Evolutionary conservation across 2,113 vertebrate genomes (phyloP), one percentile per base, ranked within the genome.

Genomic region (Zootoca vivipara): DNA sequence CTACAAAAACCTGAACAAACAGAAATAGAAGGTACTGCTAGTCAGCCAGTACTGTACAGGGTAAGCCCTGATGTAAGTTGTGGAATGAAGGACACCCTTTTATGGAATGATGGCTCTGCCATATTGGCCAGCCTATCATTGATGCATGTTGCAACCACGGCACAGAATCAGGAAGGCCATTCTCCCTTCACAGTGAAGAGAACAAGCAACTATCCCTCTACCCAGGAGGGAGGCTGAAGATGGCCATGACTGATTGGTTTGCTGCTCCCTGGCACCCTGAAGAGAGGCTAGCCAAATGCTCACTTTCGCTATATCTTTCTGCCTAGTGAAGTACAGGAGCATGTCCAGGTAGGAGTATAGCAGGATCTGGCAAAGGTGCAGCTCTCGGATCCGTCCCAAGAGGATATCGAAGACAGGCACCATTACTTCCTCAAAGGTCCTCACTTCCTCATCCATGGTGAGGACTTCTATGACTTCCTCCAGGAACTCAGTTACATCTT

Each of bases 301-400:
- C 89, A 99, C 99, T 98, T 98, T 98, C 3, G 99, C 98, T 18
- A 98, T 97, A 64, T 99, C 98, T 92, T 98, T 98, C 92, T 99
- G 97, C 90, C 96, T 97, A 2, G 98, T 98, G 94, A 99, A 99
- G 93, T 98, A 99, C 28, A 99, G 97, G 35, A 99, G 97, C 92
- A 99, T 86, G 28, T 99, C 99, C n/a, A 99, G 96, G 95, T 98
- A 99, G 0, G 96, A 95, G 91, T 98, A 99, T 2, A 99, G 96
- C 56, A 98, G 93, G 85, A 97, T 98, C 95, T 99, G 98, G 92
- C 98, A 99, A 82, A 99, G 98, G 82, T 99, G 98, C 89, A 99
- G 91, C 78, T 99, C 98, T 95, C 98, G 98, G 90, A 99, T 94
- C 67, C 98, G 97, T 5, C 97, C 95, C 90, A 97, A 73, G 56